Conservation (phyloP, 2,113 vertebrate species). For the Notothenia coriiceps region DNA sequence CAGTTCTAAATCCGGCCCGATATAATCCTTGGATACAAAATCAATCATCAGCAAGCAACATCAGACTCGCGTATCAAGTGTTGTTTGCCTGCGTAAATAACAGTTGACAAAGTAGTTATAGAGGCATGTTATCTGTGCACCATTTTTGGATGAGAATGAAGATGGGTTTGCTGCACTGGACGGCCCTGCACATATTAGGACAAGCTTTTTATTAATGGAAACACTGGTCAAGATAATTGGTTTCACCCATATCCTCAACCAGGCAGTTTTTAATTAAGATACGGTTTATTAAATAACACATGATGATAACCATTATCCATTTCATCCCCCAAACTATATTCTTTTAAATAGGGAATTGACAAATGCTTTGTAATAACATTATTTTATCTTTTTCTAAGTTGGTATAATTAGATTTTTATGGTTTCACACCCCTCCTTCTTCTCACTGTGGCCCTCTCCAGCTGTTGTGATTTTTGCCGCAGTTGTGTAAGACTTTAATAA, state of each 20-base stretch:
- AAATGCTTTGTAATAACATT: not conserved
- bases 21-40: slow-evolving; percentile 42
- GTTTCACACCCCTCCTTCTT: not conserved
- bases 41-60: slow-evolving; percentile 28
- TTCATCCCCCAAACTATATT: not conserved
- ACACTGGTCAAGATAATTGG: not conserved
- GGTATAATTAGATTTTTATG: not conserved
- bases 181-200: too few species aligned
- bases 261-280: not conserved
- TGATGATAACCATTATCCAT: too few species aligned
- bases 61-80: not conserved
- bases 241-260: not conserved
- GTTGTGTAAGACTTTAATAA: slow-evolving; percentile 41
- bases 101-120: not conserved
- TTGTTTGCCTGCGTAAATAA: slow-evolving; percentile 1
- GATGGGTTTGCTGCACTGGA: not conserved
- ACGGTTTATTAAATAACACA: not conserved
- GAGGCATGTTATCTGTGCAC: not conserved
- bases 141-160: not conserved
- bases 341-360: not conserved
- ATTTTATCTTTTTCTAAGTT: not conserved
- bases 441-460: slow-evolving; percentile 10
- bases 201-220: not conserved
- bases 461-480: slow-evolving; percentile 36
- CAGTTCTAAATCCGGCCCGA: slow-evolving; percentile 40